A percentile compares a stretch with the other conserved stretches of the same genome.
These are phyloP conservation scores for Raja brachyura DNA, from an alignment of 2,113 vertebrate genomes.

Conservation along the genomic window DNA sequence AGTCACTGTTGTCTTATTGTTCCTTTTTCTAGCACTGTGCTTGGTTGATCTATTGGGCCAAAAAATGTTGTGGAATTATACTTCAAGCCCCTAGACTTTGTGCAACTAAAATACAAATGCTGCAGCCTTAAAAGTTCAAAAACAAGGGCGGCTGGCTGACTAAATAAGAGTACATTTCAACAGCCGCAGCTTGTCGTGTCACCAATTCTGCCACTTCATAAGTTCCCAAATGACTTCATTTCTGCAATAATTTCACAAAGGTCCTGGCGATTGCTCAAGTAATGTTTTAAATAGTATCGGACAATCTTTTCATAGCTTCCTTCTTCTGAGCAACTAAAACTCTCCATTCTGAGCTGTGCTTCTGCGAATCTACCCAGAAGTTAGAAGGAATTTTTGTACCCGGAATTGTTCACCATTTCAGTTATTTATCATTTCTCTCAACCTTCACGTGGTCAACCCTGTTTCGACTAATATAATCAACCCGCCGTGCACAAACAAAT, in stretches of 20 bases:
- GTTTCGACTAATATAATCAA: too few species aligned
- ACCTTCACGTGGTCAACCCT: too few species aligned
- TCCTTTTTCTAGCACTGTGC: neutral
- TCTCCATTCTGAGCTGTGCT: neutral
- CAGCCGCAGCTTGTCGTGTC: neutral
- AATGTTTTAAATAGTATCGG: neutral
- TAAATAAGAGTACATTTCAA: neutral
- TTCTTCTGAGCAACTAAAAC: neutral
- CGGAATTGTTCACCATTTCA: neutral
- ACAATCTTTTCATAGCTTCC: neutral
- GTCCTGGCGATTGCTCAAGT: neutral
- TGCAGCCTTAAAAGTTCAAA: neutral
- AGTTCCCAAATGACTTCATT: neutral
- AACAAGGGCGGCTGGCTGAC: neutral
- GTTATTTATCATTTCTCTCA: neutral
- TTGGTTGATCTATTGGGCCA: neutral
- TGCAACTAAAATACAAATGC: neutral
- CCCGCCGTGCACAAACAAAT: too few species aligned
- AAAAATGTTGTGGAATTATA: neutral
- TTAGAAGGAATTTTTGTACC: neutral
- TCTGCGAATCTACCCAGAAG: neutral
- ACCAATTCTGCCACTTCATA: neutral
- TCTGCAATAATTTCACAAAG: neutral
- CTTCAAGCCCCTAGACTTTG: neutral
- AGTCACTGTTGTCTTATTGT: neutral